Conservation (phyloP, 2,797 vertebrate species). For the Spinus pinus region DNA sequence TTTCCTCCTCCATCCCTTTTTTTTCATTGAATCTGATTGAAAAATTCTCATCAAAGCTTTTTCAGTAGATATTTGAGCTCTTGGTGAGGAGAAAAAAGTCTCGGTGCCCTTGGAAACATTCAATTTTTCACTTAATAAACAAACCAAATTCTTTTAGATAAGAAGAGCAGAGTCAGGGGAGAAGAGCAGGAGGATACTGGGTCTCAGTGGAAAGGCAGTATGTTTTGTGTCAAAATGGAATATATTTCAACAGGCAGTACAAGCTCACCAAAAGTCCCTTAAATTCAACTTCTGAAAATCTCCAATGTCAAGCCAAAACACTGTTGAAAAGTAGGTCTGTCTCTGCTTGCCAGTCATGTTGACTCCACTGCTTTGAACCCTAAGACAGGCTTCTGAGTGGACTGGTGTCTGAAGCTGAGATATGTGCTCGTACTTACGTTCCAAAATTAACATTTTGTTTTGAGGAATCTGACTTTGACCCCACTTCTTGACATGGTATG, state of each 20-base stretch:
- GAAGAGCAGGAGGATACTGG: not conserved
- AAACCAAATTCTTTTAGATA: constrained; percentile 48
- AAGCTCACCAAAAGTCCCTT: not conserved
- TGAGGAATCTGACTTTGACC: not conserved
- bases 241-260: not conserved
- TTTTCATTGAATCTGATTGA: constrained; percentile 7
- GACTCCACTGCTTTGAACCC: not conserved
- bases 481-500: not conserved
- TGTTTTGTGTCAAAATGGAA: constrained; percentile 9
- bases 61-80: not conserved
- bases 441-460: not conserved
- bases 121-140: constrained; percentile 43
- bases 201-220: not conserved
- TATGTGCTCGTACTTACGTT: not conserved
- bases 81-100: not conserved
- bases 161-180: not conserved
- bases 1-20: constrained; percentile 12
- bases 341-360: not conserved
- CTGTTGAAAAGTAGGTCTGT: not conserved
- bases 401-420: not conserved
- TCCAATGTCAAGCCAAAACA: not conserved
- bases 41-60: constrained; percentile 45
- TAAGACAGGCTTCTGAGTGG: not conserved
- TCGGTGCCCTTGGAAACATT: constrained; percentile 8
- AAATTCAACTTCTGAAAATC: not conserved